Evolutionary conservation across 2,888 invertebrate species (phyloP).

Genomic region (Auanema sp.): DNA sequence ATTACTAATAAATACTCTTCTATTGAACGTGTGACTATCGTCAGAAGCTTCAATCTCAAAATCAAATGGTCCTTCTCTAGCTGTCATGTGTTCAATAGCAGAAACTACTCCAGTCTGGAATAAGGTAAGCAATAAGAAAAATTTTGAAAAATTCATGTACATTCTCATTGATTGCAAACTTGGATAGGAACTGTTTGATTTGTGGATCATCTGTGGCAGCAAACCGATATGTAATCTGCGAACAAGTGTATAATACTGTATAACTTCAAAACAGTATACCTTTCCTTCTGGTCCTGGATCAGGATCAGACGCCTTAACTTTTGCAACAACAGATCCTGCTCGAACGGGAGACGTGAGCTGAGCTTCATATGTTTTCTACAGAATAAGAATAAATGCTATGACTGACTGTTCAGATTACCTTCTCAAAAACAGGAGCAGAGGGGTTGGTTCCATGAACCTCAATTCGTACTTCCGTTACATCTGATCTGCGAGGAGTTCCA

Average conservation of each 20-base stretch:
- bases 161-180: constrained; percentile 27
- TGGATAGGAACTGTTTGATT: neutral
- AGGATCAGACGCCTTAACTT: constrained; percentile 53
- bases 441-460: constrained; percentile 50
- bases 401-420: no score
- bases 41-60: constrained; percentile 52
- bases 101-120: constrained; percentile 49
- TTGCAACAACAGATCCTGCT: constrained; percentile 43
- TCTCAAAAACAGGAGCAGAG: constrained; percentile 53
- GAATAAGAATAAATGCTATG: no score
- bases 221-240: constrained; percentile 3
- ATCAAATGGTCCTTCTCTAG: constrained; percentile 46
- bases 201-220: neutral
- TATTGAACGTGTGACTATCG: constrained; percentile 10
- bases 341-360: constrained; percentile 36
- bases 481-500: constrained; percentile 32
- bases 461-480: constrained; percentile 35
- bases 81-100: constrained; percentile 27
- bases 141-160: constrained; percentile 13
- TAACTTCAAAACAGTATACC: constrained; percentile 17
- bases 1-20: no score
- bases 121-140: neutral
- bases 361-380: constrained; percentile 46
- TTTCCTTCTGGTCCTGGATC: constrained; percentile 55
- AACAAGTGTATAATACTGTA: neutral